These are phyloP conservation scores for Marcusenius ussheri DNA, from an alignment of 2,113 vertebrate genomes.

Conservation along the genomic window DNA sequence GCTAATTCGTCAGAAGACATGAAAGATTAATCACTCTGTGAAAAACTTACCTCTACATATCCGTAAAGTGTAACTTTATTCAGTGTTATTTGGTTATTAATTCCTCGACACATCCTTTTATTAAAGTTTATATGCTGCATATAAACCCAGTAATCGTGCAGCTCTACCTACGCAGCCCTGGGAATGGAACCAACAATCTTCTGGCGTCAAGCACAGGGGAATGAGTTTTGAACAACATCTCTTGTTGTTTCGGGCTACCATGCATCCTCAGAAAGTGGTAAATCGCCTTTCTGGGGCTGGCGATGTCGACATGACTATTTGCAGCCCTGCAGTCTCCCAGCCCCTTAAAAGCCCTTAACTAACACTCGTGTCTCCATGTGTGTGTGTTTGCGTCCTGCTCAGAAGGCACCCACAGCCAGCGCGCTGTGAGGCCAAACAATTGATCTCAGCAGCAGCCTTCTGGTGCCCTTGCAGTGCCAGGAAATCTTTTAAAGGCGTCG, in stretches of 20 bases:
- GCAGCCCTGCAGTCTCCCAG: background rate
- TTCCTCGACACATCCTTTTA: background rate
- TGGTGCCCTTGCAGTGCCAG: slow-evolving; percentile 2
- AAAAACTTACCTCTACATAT: background rate
- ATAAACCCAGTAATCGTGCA: background rate
- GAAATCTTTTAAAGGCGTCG: slow-evolving; percentile 2
- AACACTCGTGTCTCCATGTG: background rate
- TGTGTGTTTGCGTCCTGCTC: background rate
- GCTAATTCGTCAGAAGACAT: background rate
- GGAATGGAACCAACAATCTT: slow-evolving; percentile 3
- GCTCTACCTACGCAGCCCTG: background rate
- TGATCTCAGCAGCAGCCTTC: background rate
- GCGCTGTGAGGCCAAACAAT: background rate
- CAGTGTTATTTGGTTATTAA: background rate
- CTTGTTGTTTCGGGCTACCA: background rate
- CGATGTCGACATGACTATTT: background rate
- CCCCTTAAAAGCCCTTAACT: slow-evolving; percentile 10
- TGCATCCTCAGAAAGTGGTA: slow-evolving; percentile 23
- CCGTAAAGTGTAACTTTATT: background rate
- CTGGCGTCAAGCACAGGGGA: slow-evolving; percentile 17
- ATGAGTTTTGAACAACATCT: slow-evolving; percentile 35
- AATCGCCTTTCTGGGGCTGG: background rate
- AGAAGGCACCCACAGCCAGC: background rate
- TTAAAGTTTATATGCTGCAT: background rate
- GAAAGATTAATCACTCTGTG: background rate